These are phyloP conservation scores for Lepidonotus clava DNA, from an alignment of 2,888 invertebrate genomes.

Conservation along the genomic window DNA sequence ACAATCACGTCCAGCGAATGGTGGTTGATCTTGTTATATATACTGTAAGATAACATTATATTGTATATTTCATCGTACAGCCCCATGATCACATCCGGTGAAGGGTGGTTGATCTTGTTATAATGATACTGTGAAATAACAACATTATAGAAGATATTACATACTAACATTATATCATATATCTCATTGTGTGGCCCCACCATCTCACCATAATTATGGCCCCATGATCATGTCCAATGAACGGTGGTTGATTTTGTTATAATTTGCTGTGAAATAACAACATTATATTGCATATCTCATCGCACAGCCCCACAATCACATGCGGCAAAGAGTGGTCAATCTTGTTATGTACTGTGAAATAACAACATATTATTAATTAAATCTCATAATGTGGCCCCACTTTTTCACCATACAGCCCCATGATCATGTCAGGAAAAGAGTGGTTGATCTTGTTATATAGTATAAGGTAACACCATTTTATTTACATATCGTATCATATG, in stretches of 20 bases:
- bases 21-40: conserved; percentile 26
- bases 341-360: not conserved
- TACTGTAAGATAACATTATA: too few relatives aligned
- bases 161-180: not conserved
- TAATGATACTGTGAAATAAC: conserved; percentile 4
- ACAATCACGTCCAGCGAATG: not conserved
- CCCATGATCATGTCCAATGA: not conserved
- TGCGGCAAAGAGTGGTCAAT: too few relatives aligned
- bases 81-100: not conserved
- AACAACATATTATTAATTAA: too few relatives aligned
- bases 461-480: not conserved
- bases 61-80: conserved; percentile 19
- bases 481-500: too few relatives aligned
- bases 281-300: too few relatives aligned
- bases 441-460: conserved; percentile 30
- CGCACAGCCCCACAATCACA: too few relatives aligned
- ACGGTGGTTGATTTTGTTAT: not conserved
- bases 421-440: not conserved
- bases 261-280: too few relatives aligned
- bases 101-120: conserved; percentile 18
- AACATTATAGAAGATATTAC: not conserved
- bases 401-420: conserved; percentile 8
- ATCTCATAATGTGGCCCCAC: too few relatives aligned
- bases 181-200: not conserved
- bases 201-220: not conserved